These are phyloP conservation scores for Colletes gigas DNA, from an alignment of 1,140 invertebrate species.

Conservation along the genomic window DNA sequence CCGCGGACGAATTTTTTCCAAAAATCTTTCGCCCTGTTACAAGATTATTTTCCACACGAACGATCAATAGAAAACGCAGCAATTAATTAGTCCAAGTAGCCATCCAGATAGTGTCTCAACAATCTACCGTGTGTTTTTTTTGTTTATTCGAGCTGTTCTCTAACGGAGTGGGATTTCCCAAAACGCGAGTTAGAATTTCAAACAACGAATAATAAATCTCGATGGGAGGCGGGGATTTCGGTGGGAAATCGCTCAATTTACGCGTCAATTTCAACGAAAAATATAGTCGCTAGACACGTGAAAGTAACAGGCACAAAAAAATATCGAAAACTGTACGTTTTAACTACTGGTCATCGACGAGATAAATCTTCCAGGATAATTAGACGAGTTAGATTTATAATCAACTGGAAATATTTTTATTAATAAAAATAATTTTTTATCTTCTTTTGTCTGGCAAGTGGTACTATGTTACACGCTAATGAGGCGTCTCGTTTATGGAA, in stretches of 20 bases:
- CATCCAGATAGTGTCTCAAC: constrained; percentile 20
- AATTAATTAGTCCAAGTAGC: constrained; percentile 31
- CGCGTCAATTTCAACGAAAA: not conserved
- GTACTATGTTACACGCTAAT: too few species aligned
- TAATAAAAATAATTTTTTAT: too few species aligned
- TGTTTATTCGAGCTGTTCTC: not conserved
- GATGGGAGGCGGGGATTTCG: not conserved
- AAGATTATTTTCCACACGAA: too few species aligned
- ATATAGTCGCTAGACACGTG: too few species aligned
- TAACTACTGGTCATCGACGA: not conserved
- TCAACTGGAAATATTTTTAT: too few species aligned
- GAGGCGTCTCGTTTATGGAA: not conserved
- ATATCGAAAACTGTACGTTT: not conserved
- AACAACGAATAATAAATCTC: not conserved
- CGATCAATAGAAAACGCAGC: constrained; percentile 15
- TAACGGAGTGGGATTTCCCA: not conserved
- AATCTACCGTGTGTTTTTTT: not conserved
- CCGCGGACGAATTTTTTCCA: not conserved
- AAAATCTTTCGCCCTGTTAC: not conserved
- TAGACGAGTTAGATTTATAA: too few species aligned
- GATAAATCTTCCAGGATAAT: too few species aligned
- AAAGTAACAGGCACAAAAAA: not conserved
- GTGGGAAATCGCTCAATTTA: constrained; percentile 3
- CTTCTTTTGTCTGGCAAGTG: too few species aligned
- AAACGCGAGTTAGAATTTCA: not conserved